These are phyloP conservation scores for Escarpia spicata DNA, from an alignment of 2,888 invertebrate genomes.

Conservation along the genomic window DNA sequence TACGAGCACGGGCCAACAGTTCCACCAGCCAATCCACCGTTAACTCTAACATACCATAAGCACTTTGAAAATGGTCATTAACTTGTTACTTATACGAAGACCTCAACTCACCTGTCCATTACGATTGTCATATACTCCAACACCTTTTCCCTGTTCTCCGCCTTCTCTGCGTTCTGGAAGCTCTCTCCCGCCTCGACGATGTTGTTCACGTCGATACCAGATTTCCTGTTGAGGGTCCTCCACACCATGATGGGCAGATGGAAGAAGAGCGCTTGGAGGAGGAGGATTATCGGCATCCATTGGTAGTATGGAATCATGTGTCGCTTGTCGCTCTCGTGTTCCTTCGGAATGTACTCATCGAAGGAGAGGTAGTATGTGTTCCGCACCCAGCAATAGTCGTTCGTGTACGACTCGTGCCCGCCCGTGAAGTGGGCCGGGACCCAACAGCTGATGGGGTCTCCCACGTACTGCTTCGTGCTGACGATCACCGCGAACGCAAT, in stretches of 20 bases:
- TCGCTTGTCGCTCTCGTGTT: constrained; percentile 47
- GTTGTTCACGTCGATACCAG: constrained; percentile 52
- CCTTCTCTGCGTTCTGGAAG: constrained; percentile 37
- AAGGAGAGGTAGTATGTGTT: constrained; percentile 47
- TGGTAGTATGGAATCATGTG: constrained; percentile 64
- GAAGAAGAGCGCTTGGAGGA: constrained; percentile 67
- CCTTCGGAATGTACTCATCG: constrained; percentile 48
- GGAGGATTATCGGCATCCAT: constrained; percentile 67
- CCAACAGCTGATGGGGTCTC: constrained; percentile 46
- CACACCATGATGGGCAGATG: constrained; percentile 67
- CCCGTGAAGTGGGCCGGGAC: constrained; percentile 44
- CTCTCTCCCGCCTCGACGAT: constrained; percentile 41
- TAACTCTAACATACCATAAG: not conserved
- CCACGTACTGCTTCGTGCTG: constrained; percentile 35
- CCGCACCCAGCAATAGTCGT: constrained; percentile 47
- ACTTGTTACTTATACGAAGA: not conserved
- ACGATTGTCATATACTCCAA: constrained; percentile 66
- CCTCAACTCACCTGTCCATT: not conserved
- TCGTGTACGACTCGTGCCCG: constrained; percentile 40
- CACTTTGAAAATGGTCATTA: not conserved
- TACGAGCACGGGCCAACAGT: not conserved
- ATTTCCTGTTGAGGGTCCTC: constrained; percentile 66
- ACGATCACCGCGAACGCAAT: constrained; percentile 89
- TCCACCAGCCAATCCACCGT: not conserved
- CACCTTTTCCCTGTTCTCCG: constrained; percentile 60